phyloP scores from a whole-genome alignment of 2,888 invertebrate species.

The Sarcophaga caerulescens region DNA sequence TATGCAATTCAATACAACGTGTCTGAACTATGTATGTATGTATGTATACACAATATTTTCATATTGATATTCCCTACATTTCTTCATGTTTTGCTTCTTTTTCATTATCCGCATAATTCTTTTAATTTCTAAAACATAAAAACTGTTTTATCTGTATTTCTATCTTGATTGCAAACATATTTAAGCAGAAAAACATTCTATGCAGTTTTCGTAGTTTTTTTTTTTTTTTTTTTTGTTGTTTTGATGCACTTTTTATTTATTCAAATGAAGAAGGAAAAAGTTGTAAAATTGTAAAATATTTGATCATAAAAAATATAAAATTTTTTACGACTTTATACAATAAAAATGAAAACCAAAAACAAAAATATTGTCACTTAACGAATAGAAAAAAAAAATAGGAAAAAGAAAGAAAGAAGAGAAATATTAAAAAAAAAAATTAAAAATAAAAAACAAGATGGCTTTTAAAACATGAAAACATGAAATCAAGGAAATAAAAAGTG shows the following conservation, averaged over 20 bases:
- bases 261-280: constrained; percentile 28
- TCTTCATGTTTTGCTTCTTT: not conserved
- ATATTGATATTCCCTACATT: no score
- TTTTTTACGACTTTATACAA: constrained; percentile 48
- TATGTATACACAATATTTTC: not conserved
- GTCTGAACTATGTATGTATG: no score
- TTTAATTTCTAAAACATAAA: not conserved
- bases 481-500: constrained; percentile 42
- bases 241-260: constrained; percentile 29
- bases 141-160: no score
- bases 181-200: constrained; percentile 12
- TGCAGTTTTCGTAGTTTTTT: not conserved
- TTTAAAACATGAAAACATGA: not conserved
- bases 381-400: constrained; percentile 6
- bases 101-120: constrained; percentile 7
- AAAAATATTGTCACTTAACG: constrained; percentile 51
- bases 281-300: constrained; percentile 35
- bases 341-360: not conserved
- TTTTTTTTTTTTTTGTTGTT: constrained; percentile 38
- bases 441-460: not conserved
- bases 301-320: constrained; percentile 45
- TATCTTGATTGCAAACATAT: no score
- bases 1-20: not conserved
- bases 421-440: not conserved
- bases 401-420: constrained; percentile 1